Base-by-base conservation (phyloP, 2,888 invertebrate species). In the Gastrophysa polygoni region DNA sequence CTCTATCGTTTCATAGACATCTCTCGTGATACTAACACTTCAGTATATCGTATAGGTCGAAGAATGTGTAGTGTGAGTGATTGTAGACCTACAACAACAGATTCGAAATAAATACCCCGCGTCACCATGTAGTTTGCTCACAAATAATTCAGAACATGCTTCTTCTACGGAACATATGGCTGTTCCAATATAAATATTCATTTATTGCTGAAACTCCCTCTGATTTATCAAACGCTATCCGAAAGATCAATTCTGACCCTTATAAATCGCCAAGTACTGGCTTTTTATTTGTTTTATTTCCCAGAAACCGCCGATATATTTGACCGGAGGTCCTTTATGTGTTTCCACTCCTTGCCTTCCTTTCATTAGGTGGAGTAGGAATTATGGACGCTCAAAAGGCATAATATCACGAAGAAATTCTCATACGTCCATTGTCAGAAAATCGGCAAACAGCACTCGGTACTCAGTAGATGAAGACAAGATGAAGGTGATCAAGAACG, bases 321-420 rank as follows among this genome's bases (percentile, higher is more conserved):
- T 52, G 47, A 47, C 52, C 50, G 24, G 56, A 50, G 29, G 52
- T 18, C 54, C 44, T 64, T 63, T 63, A 64, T 62, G 56, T 62
- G 58, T 63, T 63, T 66, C 57, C 63, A 47, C 51, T 51, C 48
- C 54, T 63, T 52, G 28, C 38, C 52, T 60, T 66, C 43, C 48
- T 63, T 63, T 66, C 66, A 66, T 66, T 66, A 66, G 50, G 57
- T 57, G 59, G 48, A 66, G 63, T 66, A 59, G 46, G 50, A 54
- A 47, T 49, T 52, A 59, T 52, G 55, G 46, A 28, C 7, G 29
- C 43, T 55, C 47, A 46, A 44, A 61, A 29, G 34, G 61, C 52
- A 61, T 57, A 51, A 52, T 18, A 48, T 48, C 54, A 54, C 49
- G 57, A 46, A 58, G 49, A 61, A 62, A 62, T 54, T 51, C 54